Evolutionary conservation across 2,797 vertebrate genomes (phyloP).

Genomic region (Rhinichthys osculus): DNA sequence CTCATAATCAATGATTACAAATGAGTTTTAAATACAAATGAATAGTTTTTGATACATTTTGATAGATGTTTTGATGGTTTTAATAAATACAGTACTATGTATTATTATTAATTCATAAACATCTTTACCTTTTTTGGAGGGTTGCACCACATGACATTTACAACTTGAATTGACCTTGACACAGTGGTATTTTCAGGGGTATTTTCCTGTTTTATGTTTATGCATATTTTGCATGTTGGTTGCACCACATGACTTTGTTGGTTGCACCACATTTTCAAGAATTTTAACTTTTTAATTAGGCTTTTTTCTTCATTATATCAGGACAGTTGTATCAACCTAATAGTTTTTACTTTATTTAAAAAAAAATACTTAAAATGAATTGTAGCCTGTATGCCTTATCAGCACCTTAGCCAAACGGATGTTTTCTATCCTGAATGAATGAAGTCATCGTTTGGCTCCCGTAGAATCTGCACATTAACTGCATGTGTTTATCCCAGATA

Average conservation of each 20-base stretch:
- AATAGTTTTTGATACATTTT: too few relatives aligned
- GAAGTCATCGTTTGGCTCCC: not conserved
- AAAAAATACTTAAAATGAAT: not conserved
- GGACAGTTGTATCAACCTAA: not conserved
- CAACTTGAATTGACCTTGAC: not conserved
- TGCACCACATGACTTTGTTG: not conserved
- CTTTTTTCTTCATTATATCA: not conserved
- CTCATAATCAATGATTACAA: too few relatives aligned
- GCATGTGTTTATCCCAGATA: slow-evolving; percentile 48
- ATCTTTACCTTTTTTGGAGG: not conserved
- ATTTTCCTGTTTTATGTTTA: not conserved
- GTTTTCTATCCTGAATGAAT: not conserved
- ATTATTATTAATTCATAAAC: not conserved
- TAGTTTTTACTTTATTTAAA: not conserved
- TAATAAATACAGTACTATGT: not conserved
- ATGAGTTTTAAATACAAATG: too few relatives aligned
- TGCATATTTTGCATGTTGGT: not conserved
- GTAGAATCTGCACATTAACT: slow-evolving; percentile 35
- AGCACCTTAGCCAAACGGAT: not conserved
- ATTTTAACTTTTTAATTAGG: not conserved
- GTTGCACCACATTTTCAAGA: not conserved
- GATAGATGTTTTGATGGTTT: not conserved
- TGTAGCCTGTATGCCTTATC: not conserved
- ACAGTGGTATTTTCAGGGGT: not conserved
- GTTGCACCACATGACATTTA: not conserved